Evolutionary conservation across 2,797 vertebrate species (phyloP).

Genomic region (Kryptopterus vitreolus): DNA sequence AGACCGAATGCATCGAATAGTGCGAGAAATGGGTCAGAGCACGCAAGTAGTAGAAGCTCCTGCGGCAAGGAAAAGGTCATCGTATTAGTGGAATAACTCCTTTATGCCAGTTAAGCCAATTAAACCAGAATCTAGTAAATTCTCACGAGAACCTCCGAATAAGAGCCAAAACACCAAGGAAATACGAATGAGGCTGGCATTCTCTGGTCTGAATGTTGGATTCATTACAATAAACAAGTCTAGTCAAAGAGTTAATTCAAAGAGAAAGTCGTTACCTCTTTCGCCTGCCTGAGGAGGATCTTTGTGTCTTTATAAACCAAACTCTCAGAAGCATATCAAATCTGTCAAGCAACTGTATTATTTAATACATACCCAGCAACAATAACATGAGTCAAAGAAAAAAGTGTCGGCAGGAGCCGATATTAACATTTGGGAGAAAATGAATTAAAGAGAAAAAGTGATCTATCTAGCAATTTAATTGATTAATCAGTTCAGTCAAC

Average conservation of each 20-base stretch:
- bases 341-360: neutral
- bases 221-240: slow-evolving; percentile 50
- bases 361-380: slow-evolving; percentile 41
- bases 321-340: slow-evolving; percentile 26
- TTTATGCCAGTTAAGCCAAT: slow-evolving; percentile 63
- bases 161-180: slow-evolving; percentile 5
- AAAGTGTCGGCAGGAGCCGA: slow-evolving; percentile 50
- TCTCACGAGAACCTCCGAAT: neutral
- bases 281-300: slow-evolving; percentile 55
- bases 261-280: slow-evolving; percentile 3
- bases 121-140: slow-evolving; percentile 18
- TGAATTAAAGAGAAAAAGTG: neutral
- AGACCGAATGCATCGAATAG: slow-evolving; percentile 15
- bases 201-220: slow-evolving; percentile 61
- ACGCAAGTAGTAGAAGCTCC: slow-evolving; percentile 36
- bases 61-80: slow-evolving; percentile 47
- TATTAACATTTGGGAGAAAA: neutral
- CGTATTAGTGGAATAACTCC: slow-evolving; percentile 63
- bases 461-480: too few relatives aligned
- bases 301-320: slow-evolving; percentile 55
- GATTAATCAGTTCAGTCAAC: too few relatives aligned
- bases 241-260: too few relatives aligned
- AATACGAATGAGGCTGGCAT: slow-evolving; percentile 21
- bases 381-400: slow-evolving; percentile 64
- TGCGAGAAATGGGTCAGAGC: neutral